Percentiles rank a stretch among this genome's conserved stretches.
These are phyloP conservation scores for Phylloscopus trochiloides DNA, from an alignment of 2,113 vertebrate species.

Conservation along the genomic window DNA sequence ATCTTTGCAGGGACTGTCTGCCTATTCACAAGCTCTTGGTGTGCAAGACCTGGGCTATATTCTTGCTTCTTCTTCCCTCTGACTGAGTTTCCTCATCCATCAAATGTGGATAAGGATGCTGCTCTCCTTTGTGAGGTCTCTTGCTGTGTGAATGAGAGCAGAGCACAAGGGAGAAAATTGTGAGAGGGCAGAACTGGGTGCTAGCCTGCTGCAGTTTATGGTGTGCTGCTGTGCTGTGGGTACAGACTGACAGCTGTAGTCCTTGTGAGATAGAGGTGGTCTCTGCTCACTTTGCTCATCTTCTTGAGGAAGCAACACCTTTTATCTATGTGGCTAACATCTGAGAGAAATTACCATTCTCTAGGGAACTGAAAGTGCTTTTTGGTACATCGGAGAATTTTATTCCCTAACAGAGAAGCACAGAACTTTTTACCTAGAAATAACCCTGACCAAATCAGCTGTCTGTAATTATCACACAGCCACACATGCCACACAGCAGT, in stretches of 20 bases:
- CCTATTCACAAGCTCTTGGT: neutral
- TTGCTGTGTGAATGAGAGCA: neutral
- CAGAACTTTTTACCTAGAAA: neutral
- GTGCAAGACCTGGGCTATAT: neutral
- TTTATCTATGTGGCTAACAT: neutral
- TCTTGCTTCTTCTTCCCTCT: neutral
- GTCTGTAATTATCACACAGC: neutral
- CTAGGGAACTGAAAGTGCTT: neutral
- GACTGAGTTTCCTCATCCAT: neutral
- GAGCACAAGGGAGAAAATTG: neutral
- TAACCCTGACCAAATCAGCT: neutral
- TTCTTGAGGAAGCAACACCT: neutral
- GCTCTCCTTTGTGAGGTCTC: neutral
- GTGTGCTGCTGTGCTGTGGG: neutral
- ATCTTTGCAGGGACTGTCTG: neutral
- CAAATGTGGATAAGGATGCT: neutral
- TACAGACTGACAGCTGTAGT: neutral
- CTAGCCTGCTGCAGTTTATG: fast-evolving
- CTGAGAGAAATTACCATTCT: neutral
- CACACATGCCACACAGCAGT: neutral
- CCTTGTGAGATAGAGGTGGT: neutral
- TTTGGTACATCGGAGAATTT: neutral
- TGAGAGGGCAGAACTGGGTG: fast-evolving
- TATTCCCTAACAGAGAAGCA: neutral
- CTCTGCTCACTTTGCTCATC: neutral